Conservation (phyloP, 1,140 invertebrate genomes). For the Calephelis virginiensis region DNA sequence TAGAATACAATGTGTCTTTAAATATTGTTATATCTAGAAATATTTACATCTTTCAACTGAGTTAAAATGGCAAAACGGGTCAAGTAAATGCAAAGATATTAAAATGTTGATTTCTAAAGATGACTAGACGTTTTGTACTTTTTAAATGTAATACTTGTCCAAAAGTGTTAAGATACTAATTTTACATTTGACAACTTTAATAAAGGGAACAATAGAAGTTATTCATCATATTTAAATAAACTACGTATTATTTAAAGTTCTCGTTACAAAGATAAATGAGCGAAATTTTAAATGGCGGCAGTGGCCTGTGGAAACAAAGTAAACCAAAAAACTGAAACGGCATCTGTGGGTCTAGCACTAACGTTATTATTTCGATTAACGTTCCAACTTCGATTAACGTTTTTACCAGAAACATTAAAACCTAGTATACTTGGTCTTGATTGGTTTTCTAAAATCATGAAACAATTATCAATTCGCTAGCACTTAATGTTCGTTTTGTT, state of each 20-base stretch:
- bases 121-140: no score
- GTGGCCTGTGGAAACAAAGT: slow-evolving; percentile 26
- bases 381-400: not conserved
- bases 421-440: no score
- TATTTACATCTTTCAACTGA: no score
- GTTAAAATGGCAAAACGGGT: no score
- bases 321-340: slow-evolving; percentile 33
- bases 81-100: no score
- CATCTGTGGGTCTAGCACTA: not conserved
- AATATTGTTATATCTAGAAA: no score
- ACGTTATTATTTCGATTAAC: not conserved
- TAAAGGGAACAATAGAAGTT: not conserved
- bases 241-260: not conserved
- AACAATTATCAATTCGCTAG: no score
- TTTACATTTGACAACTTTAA: not conserved
- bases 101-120: no score
- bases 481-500: no score
- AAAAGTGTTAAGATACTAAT: not conserved
- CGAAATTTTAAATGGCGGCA: not conserved
- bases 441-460: no score
- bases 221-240: slow-evolving; percentile 1
- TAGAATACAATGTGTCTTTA: no score
- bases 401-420: no score
- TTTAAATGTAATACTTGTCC: not conserved
- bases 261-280: not conserved